phyloP scores from a whole-genome alignment of 30 jellyfish, hydroid and myxozoan genomes.

The Sanderia malayensis region DNA sequence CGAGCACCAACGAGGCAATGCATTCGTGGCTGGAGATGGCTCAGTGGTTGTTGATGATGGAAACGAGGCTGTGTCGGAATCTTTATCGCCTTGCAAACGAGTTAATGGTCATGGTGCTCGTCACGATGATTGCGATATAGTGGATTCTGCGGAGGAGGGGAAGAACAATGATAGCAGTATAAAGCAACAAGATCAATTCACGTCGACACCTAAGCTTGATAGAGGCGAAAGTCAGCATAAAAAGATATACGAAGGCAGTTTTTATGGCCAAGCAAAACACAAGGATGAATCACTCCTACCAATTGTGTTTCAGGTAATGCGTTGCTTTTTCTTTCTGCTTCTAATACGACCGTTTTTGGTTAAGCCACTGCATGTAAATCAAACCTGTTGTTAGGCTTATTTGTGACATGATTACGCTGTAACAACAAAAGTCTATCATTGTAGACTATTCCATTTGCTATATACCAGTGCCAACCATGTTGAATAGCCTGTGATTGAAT shows the following conservation, averaged over 20 bases:
- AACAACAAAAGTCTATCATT: too few relatives aligned
- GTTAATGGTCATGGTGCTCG: neutral
- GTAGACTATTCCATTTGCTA: too few relatives aligned
- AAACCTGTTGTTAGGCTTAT: too few relatives aligned
- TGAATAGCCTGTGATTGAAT: too few relatives aligned
- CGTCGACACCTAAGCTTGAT: slow-evolving; percentile 56
- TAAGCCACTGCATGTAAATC: too few relatives aligned
- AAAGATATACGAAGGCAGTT: slow-evolving; percentile 71
- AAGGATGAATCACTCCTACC: slow-evolving; percentile 84
- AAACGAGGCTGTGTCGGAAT: neutral
- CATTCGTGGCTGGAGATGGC: slow-evolving; percentile 36
- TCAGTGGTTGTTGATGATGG: slow-evolving; percentile 9
- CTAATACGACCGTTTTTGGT: too few relatives aligned
- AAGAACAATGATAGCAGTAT: too few relatives aligned
- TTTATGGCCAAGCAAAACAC: slow-evolving; percentile 82
- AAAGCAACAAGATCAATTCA: slow-evolving; percentile 5
- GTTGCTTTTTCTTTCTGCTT: too few relatives aligned
- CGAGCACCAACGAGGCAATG: too few relatives aligned
- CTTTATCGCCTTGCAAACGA: neutral
- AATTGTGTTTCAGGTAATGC: slow-evolving; percentile 79
- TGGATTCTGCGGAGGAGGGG: too few relatives aligned
- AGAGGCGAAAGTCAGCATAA: slow-evolving; percentile 34
- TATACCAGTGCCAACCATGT: too few relatives aligned
- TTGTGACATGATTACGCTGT: too few relatives aligned
- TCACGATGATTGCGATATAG: neutral